These are phyloP conservation scores for Labrus mixtus DNA, from an alignment of 2,113 vertebrate genomes.

Conservation along the genomic window DNA sequence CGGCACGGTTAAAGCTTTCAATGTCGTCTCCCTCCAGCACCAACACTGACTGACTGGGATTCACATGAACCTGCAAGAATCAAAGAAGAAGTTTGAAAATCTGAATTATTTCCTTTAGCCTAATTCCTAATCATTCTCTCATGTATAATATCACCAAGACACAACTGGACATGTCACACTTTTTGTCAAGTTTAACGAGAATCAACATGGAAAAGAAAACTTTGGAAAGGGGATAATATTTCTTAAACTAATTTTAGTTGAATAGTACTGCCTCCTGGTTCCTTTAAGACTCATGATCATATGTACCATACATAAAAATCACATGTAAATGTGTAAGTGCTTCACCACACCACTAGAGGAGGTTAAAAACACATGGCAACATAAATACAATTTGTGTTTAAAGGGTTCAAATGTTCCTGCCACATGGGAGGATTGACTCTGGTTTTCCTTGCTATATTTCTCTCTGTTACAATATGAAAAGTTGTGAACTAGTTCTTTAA, in stretches of 20 bases:
- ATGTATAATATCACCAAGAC: background rate
- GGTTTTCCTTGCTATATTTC: background rate
- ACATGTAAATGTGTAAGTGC: background rate
- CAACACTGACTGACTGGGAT: constrained; percentile 96
- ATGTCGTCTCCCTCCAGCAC: constrained; percentile 97
- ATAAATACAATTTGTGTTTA: background rate
- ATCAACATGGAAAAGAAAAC: no score
- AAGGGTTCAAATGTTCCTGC: background rate
- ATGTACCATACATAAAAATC: no score
- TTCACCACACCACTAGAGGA: constrained; percentile 7
- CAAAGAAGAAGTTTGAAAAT: constrained; percentile 3
- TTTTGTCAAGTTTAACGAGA: no score
- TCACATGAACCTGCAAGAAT: constrained; percentile 92
- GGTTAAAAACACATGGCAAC: constrained; percentile 9
- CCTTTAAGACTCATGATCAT: no score
- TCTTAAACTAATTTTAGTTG: no score
- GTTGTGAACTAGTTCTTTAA: background rate
- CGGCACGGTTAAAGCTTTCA: constrained; percentile 96
- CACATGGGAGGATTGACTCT: background rate
- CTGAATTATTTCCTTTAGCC: background rate
- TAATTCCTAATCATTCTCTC: no score
- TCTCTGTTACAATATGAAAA: background rate
- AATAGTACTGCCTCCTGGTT: no score
- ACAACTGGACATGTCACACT: background rate
- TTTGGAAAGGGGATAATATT: no score